These are phyloP conservation scores for Speoplatyrhinus poulsoni DNA, from an alignment of 2,113 vertebrate genomes.

Conservation along the genomic window DNA sequence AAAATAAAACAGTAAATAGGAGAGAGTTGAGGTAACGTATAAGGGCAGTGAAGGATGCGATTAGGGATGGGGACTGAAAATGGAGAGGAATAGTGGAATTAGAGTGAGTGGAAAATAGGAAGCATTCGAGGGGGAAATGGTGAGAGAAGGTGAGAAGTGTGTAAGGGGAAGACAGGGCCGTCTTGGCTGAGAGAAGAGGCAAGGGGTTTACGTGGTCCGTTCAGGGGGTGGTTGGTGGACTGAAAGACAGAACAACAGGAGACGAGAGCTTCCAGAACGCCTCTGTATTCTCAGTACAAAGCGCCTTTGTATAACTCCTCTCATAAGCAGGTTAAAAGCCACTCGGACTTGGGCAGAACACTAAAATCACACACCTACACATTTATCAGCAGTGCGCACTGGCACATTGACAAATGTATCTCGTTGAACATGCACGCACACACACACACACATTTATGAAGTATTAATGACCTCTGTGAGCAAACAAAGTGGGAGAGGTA, in stretches of 20 bases:
- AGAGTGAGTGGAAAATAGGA: conserved; percentile 54
- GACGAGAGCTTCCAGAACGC: not conserved
- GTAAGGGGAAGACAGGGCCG: conserved; percentile 14
- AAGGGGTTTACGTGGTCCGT: not conserved
- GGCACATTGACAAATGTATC: conserved; percentile 13
- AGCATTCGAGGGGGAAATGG: conserved; percentile 15
- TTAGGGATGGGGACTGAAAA: conserved; percentile 38
- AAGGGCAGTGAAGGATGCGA: conserved; percentile 54
- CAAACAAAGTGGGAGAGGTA: conserved; percentile 2
- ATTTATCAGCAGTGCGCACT: not conserved
- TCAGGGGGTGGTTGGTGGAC: not conserved
- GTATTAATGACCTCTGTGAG: conserved; percentile 39
- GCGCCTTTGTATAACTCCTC: conserved; percentile 21
- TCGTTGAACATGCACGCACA: conserved; percentile 1
- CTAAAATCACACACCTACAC: conserved; percentile 4
- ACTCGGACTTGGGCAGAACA: conserved; percentile 20
- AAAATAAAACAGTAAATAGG: conserved; percentile 45
- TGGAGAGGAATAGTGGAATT: conserved; percentile 43
- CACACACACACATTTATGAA: conserved; percentile 26
- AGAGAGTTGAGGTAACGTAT: conserved; percentile 43
- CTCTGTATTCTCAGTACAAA: conserved; percentile 18
- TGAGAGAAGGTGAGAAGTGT: not conserved
- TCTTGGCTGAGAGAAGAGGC: conserved; percentile 28
- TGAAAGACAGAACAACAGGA: not conserved
- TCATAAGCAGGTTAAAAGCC: conserved; percentile 46